A percentile compares a stretch with the other conserved stretches of the same genome.
phyloP scores from a whole-genome alignment of 2,113 vertebrate species.

The Edolisoma coerulescens region DNA sequence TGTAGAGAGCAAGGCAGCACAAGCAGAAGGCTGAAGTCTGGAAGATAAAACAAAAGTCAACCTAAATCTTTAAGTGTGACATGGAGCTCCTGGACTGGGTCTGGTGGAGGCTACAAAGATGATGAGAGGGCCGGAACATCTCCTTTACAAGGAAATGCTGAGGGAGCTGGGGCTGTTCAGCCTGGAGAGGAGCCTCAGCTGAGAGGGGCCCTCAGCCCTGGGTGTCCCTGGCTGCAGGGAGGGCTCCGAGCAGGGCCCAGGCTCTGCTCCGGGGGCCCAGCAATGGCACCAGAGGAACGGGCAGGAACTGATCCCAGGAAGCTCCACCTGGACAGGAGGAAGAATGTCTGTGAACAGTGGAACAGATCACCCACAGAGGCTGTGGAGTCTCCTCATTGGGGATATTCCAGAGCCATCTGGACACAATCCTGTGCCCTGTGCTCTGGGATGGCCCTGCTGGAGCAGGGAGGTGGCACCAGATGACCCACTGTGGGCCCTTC shows the following conservation, averaged over 20 bases:
- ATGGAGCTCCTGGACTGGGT: fast-evolving
- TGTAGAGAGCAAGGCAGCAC: neutral
- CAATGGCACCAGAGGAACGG: neutral
- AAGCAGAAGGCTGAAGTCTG: neutral
- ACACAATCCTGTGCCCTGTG: neutral
- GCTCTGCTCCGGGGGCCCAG: neutral
- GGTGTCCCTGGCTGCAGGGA: neutral
- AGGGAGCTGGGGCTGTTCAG: neutral
- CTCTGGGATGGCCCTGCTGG: neutral
- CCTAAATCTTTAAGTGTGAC: no score
- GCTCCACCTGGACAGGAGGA: neutral
- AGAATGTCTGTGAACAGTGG: neutral
- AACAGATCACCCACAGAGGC: neutral
- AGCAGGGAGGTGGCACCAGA: neutral
- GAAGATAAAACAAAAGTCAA: neutral
- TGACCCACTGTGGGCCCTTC: neutral
- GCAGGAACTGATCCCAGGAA: neutral
- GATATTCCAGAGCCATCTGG: neutral
- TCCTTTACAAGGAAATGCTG: neutral
- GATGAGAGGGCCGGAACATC: no score
- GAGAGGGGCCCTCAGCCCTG: neutral
- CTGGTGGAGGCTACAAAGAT: neutral
- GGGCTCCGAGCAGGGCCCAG: neutral
- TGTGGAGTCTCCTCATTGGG: neutral
- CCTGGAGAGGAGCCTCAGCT: neutral